phyloP scores from a whole-genome alignment of 2,113 vertebrate species.

The Callocephalon fimbriatum region DNA sequence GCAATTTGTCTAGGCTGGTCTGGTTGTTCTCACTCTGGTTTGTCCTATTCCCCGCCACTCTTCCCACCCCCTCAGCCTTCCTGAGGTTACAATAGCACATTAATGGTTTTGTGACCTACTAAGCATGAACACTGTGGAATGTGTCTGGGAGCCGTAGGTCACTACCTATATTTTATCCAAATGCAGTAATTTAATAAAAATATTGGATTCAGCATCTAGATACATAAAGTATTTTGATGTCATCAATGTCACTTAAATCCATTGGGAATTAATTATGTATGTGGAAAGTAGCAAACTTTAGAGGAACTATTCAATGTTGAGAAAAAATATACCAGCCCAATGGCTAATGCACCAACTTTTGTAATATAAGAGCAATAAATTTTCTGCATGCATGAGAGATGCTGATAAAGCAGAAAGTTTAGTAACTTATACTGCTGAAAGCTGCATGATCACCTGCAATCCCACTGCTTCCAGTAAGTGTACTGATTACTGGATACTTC shows the following conservation, averaged over 20 bases:
- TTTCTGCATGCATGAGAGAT: background rate
- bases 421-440: background rate
- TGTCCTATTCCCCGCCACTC: background rate
- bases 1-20: background rate
- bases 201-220: background rate
- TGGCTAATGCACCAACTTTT: background rate
- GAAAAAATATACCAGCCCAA: background rate
- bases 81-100: background rate
- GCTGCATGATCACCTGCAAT: background rate
- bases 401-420: background rate
- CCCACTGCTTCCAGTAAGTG: background rate
- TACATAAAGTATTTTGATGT: background rate
- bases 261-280: background rate
- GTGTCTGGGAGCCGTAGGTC: background rate
- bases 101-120: background rate
- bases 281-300: background rate
- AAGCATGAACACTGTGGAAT: background rate
- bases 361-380: background rate
- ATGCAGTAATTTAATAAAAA: conserved; percentile 4
- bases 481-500: background rate
- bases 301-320: background rate
- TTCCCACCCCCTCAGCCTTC: background rate
- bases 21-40: background rate
- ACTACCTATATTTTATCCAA: background rate
- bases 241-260: background rate